A percentile compares a stretch with the other conserved stretches of the same genome.
These are phyloP conservation scores for Dufourea novaeangliae DNA, from an alignment of 1,140 invertebrate genomes.

Conservation along the genomic window DNA sequence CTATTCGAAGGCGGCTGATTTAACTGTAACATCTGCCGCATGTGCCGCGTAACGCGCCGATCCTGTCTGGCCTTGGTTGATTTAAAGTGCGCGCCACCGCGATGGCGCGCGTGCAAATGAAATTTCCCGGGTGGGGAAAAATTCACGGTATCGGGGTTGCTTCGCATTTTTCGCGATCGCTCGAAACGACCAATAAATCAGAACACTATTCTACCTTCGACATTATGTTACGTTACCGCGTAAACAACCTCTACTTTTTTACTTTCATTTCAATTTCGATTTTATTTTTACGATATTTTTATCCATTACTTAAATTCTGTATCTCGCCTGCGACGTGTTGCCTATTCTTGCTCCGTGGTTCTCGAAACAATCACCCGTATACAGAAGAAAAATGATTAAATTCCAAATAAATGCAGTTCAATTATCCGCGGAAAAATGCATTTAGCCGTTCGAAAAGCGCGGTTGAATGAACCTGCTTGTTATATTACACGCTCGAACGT, in stretches of 20 bases:
- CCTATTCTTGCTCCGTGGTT: too few species aligned
- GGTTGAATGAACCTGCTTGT: too few species aligned
- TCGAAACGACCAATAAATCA: not conserved
- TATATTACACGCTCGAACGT: too few species aligned
- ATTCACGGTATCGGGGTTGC: not conserved
- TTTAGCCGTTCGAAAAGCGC: too few species aligned
- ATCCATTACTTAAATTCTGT: too few species aligned
- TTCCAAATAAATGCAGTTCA: not conserved
- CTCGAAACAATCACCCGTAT: too few species aligned
- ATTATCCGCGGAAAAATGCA: not conserved
- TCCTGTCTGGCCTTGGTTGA: conserved; percentile 59
- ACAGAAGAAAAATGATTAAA: not conserved
- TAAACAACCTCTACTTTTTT: too few species aligned
- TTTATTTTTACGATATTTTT: not conserved
- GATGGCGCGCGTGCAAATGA: conserved; percentile 48
- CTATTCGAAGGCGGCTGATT: conserved; percentile 77
- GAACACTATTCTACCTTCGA: not conserved
- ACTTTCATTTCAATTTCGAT: too few species aligned
- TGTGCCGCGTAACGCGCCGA: conserved; percentile 67
- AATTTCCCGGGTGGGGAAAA: conserved; percentile 37
- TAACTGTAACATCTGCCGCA: conserved; percentile 77
- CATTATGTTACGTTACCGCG: not conserved
- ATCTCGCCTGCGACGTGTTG: too few species aligned
- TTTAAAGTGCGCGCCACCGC: conserved; percentile 61
- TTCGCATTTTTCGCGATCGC: not conserved